Evolutionary conservation across 2,113 vertebrate genomes (phyloP).

Genomic region (Sterrhoptilus dennistouni): DNA sequence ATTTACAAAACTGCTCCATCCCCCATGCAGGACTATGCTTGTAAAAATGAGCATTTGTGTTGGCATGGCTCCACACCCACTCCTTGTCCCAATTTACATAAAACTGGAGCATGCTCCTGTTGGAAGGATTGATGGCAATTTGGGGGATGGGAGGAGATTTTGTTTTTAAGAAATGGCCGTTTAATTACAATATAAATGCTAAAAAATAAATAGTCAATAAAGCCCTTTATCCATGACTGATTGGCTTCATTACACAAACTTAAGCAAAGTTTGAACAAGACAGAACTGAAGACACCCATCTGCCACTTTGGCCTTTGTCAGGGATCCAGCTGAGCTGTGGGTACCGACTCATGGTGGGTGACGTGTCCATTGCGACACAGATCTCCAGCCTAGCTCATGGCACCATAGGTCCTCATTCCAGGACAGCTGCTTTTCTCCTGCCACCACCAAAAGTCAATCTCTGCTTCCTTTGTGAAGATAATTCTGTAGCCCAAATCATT

Average conservation of each 20-base stretch:
- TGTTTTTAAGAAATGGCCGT: not conserved
- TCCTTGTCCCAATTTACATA: slow-evolving; percentile 15
- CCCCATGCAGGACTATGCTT: not conserved
- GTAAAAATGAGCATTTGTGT: not conserved
- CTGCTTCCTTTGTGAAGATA: not conserved
- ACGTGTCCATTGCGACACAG: not conserved
- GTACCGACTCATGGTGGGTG: rapidly evolving
- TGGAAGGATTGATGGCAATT: slow-evolving; percentile 4
- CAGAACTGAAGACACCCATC: not conserved
- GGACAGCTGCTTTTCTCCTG: not conserved
- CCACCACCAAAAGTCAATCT: not conserved
- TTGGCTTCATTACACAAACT: not conserved
- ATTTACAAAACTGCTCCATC: not conserved
- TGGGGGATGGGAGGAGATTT: not conserved
- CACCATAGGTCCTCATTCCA: rapidly evolving
- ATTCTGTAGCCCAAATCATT: not conserved
- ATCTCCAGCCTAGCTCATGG: not conserved
- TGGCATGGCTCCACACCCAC: slow-evolving; percentile 13
- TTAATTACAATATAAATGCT: slow-evolving; percentile 39
- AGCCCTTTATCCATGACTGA: not conserved
- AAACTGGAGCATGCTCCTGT: not conserved
- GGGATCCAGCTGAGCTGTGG: not conserved
- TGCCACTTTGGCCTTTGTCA: not conserved
- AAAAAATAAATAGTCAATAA: slow-evolving; percentile 48
- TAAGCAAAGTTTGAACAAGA: not conserved